phyloP scores from a whole-genome alignment of 2,888 invertebrate species.

The Drosophila kuntzei region DNA sequence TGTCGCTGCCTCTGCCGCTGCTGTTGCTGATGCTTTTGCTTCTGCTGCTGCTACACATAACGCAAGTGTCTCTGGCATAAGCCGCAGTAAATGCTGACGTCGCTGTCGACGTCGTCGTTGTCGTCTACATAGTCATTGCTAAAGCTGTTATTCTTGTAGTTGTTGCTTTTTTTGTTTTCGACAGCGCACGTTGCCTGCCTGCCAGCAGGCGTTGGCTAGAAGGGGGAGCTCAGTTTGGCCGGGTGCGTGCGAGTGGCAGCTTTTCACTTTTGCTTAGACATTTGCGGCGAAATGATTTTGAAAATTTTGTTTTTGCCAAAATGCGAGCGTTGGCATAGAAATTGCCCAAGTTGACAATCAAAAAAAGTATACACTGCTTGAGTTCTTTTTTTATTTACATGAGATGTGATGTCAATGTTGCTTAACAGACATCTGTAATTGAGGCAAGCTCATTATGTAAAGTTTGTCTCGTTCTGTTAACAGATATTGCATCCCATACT shows the following conservation, averaged over 20 bases:
- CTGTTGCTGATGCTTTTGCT: too few relatives aligned
- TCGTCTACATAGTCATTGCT: conserved; percentile 17
- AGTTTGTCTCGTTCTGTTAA: neutral
- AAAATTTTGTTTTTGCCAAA: conserved; percentile 31
- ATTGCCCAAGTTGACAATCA: neutral
- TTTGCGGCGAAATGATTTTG: conserved; percentile 59
- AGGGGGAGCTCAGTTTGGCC: conserved; percentile 10
- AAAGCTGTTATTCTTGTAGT: conserved; percentile 23
- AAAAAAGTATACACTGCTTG: neutral
- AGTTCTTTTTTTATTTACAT: neutral
- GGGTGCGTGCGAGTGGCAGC: conserved; percentile 64
- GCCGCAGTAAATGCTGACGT: conserved; percentile 12
- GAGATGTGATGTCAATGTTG: neutral
- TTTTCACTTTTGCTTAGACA: conserved; percentile 60
- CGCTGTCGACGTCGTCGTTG: conserved; percentile 22
- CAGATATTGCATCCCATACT: conserved; percentile 9
- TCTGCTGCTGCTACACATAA: conserved; percentile 32
- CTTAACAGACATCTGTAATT: neutral
- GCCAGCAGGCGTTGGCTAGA: conserved; percentile 24
- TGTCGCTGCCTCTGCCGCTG: conserved; percentile 13
- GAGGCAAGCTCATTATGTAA: neutral
- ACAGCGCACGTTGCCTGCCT: conserved; percentile 26
- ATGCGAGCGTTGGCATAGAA: conserved; percentile 41
- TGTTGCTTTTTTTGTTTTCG: conserved; percentile 56
- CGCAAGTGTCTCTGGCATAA: conserved; percentile 63